A percentile compares a stretch with the other conserved stretches of the same genome.
Evolutionary conservation across 1,140 invertebrate species (phyloP).

Genomic region (Aphelenchoides besseyi): DNA sequence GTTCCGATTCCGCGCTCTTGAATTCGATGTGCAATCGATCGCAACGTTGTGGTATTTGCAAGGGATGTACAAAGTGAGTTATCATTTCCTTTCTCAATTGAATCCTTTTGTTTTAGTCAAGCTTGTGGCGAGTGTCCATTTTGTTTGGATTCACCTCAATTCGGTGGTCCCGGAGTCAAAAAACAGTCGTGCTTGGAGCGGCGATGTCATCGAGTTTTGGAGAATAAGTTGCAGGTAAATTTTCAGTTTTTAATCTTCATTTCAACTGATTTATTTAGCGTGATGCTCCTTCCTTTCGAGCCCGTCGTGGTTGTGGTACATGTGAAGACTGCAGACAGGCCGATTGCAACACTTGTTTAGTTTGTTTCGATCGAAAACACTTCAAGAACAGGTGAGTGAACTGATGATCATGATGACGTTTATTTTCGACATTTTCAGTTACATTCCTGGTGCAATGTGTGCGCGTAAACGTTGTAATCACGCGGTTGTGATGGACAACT

Average conservation of each 20-base stretch:
- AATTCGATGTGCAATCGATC: slow-evolving; percentile 22
- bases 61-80: slow-evolving; percentile 37
- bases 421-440: background rate
- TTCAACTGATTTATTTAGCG: slow-evolving; percentile 30
- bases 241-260: background rate
- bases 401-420: too few species aligned
- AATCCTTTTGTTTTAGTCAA: slow-evolving; percentile 33
- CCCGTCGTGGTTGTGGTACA: slow-evolving; percentile 44
- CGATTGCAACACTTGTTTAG: slow-evolving; percentile 51
- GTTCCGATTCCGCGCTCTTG: background rate
- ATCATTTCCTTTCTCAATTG: background rate
- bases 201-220: slow-evolving; percentile 47
- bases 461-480: slow-evolving; percentile 54
- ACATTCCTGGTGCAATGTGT: slow-evolving; percentile 54
- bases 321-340: slow-evolving; percentile 51
- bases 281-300: slow-evolving; percentile 54
- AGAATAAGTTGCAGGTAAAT: slow-evolving; percentile 49
- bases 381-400: slow-evolving; percentile 37
- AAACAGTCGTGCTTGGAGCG: slow-evolving; percentile 53
- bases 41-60: slow-evolving; percentile 40
- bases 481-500: slow-evolving; percentile 24
- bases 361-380: slow-evolving; percentile 41
- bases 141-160: slow-evolving; percentile 50
- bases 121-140: slow-evolving; percentile 52
- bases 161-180: slow-evolving; percentile 52